phyloP scores from a whole-genome alignment of 2,113 vertebrate species.

The Isurus oxyrinchus region DNA sequence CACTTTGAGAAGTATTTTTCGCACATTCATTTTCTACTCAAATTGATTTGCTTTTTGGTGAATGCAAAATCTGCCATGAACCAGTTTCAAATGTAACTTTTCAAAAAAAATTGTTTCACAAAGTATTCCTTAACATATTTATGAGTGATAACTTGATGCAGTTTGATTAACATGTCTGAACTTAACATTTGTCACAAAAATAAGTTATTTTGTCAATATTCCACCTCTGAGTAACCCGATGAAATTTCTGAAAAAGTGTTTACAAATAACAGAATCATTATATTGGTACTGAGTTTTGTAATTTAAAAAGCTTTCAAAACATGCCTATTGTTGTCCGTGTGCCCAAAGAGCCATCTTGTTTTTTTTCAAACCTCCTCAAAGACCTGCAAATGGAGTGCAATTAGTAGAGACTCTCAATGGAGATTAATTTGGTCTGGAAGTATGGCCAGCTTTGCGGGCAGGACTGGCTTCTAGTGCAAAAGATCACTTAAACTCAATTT shows the following conservation, averaged over 20 bases:
- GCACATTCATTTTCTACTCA: not conserved
- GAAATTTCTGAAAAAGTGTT: not conserved
- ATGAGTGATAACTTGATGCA: no score
- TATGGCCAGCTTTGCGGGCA: not conserved
- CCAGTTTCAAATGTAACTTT: not conserved
- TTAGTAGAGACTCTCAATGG: not conserved
- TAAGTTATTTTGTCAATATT: not conserved
- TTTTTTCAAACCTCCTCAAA: not conserved
- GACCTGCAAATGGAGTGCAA: not conserved
- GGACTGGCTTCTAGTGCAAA: not conserved
- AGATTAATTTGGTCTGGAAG: not conserved
- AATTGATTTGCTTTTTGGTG: not conserved
- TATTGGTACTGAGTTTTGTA: not conserved
- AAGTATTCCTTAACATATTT: not conserved
- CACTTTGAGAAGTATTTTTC: not conserved
- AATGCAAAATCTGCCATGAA: not conserved
- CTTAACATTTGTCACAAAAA: not conserved
- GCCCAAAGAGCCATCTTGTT: not conserved
- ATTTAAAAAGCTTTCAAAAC: not conserved
- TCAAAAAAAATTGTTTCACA: not conserved
- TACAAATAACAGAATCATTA: not conserved
- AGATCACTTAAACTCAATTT: no score
- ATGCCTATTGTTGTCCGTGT: not conserved
- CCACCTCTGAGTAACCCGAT: no score
- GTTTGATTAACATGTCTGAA: no score